Base-by-base conservation (phyloP, 2,888 invertebrate genomes). In the Brenthis hecate region DNA sequence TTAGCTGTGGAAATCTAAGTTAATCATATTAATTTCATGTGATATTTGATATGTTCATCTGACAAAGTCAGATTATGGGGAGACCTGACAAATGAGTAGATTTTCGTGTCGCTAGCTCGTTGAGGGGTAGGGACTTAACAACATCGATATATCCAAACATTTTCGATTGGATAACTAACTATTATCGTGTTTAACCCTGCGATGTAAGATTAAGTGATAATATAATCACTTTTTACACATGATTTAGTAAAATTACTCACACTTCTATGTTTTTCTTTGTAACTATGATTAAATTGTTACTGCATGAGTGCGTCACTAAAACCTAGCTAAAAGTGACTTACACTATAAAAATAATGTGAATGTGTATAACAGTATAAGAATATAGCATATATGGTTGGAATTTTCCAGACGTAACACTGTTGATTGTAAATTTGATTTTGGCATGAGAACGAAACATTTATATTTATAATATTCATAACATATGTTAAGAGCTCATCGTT, bases 41-140 rank as follows among this genome's bases (percentile, higher is more conserved):
- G 89, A 89, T 86, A 90, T 90, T 89, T 89, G 89, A 91, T 91
- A 90, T 83, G 87, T 88, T 86, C 84, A 78, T 87, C 86, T 85
- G 87, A 85, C 82, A 80, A 81, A 77, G 77, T 75, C 79, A 79
- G 77, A 77, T 79, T 77, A 75, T 71, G 80, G 85, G 86, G 85
- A 85, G 81, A 76, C 75, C 84, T 85, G 88, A 91, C 89, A 87
- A 91, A 92, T 90, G 86, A 85, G 81, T 82, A 85, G 88, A 88
- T 87, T 87, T 86, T 87, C 85, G 80, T 86, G 85, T 83, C 77
- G 77, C 72, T 74, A 75, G 74, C 73, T 75, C 72, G 71, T 68
- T 65, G 74, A 73, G 73, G 76, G 78, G 73, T 60, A 54, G 77
- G 79, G 83, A 83, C 84, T 85, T 85, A 85, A 83, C 81, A 85